A percentile compares a stretch with the other conserved stretches of the same genome.
phyloP scores from a whole-genome alignment of 2,113 vertebrate genomes.

The Amphiprion percula region DNA sequence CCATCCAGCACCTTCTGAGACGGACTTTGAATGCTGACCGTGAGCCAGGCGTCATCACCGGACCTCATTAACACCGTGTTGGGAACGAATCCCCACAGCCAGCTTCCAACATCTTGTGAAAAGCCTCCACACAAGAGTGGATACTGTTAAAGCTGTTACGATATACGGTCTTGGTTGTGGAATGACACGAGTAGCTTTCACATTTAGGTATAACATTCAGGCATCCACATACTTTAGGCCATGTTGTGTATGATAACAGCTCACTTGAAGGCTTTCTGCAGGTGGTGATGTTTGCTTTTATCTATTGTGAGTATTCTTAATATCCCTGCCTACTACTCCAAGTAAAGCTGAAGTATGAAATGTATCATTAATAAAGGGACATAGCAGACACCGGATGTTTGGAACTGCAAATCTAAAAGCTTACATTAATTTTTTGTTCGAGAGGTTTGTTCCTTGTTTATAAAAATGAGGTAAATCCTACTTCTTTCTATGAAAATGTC shows the following conservation, averaged over 20 bases:
- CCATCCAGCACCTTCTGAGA: not conserved
- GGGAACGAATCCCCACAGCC: not conserved
- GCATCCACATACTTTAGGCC: not conserved
- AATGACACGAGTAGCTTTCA: not conserved
- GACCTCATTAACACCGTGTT: not conserved
- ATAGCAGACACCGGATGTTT: constrained; percentile 1
- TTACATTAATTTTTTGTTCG: constrained; percentile 10
- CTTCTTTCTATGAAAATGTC: constrained; percentile 7
- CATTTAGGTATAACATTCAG: constrained; percentile 4
- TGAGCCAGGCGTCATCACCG: not conserved
- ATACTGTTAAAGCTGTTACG: not conserved
- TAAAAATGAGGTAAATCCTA: not conserved
- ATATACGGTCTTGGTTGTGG: not conserved
- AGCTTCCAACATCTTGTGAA: not conserved
- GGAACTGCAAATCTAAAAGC: constrained; percentile 11
- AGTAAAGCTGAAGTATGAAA: not conserved
- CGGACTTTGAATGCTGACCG: too few species aligned
- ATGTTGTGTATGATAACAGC: not conserved
- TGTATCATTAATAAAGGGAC: not conserved
- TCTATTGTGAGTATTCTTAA: not conserved
- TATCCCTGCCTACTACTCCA: rapidly evolving
- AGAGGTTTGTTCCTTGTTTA: not conserved
- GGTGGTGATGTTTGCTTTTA: constrained; percentile 11
- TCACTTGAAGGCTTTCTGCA: not conserved
- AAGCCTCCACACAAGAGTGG: not conserved